Conservation (phyloP, 2,113 vertebrate species). For the Brachirus orientalis region DNA sequence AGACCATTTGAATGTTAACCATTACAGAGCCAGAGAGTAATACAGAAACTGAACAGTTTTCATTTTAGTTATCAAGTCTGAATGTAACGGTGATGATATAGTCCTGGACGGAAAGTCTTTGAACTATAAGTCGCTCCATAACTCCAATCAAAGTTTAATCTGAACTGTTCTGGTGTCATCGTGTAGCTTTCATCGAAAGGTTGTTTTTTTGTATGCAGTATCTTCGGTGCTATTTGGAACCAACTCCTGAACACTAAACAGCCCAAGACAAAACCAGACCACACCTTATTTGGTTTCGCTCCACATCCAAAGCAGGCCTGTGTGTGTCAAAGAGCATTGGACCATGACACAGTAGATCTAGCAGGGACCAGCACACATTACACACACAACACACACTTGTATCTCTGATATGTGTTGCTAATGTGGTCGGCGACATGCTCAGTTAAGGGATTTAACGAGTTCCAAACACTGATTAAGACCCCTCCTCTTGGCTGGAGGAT, state of each 20-base stretch:
- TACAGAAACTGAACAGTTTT: neutral
- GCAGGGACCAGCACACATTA: slow-evolving; percentile 35
- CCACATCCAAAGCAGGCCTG: slow-evolving; percentile 64
- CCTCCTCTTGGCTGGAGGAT: slow-evolving; percentile 35
- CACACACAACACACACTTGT: slow-evolving; percentile 59
- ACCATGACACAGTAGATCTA: slow-evolving; percentile 73
- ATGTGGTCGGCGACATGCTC: slow-evolving; percentile 67
- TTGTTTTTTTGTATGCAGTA: slow-evolving; percentile 15
- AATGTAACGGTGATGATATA: neutral
- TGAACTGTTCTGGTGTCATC: slow-evolving; percentile 14
- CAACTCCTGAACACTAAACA: slow-evolving; percentile 49
- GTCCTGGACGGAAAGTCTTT: neutral
- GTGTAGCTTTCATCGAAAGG: slow-evolving; percentile 10
- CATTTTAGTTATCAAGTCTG: neutral
- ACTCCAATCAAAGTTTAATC: slow-evolving; percentile 8
- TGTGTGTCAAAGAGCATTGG: slow-evolving; percentile 68
- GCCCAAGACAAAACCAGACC: slow-evolving; percentile 46
- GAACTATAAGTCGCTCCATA: neutral
- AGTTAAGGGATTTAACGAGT: slow-evolving; percentile 62
- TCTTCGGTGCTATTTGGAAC: slow-evolving; percentile 35
- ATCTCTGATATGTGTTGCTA: slow-evolving; percentile 62
- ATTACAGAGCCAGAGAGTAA: slow-evolving; percentile 13
- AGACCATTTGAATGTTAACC: slow-evolving; percentile 58
- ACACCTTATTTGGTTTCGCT: slow-evolving; percentile 69
- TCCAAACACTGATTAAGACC: slow-evolving; percentile 69